Conservation (phyloP, 2,797 vertebrate genomes). For the Syngnathus acus region DNA sequence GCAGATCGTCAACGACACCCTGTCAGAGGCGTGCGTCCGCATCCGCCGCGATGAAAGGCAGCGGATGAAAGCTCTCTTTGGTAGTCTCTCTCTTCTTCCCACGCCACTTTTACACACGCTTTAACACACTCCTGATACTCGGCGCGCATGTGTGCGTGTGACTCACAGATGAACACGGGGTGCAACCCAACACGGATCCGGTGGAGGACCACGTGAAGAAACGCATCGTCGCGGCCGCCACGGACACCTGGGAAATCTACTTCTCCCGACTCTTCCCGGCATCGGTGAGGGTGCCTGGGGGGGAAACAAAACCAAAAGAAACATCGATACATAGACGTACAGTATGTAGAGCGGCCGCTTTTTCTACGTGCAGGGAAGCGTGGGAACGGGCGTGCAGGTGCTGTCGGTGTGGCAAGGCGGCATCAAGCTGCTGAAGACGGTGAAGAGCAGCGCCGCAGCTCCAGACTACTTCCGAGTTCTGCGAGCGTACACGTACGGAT, state of each 20-base stretch:
- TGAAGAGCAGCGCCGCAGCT: constrained; percentile 73
- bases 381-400: constrained; percentile 91
- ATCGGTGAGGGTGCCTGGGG: constrained; percentile 69
- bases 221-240: constrained; percentile 73
- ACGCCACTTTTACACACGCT: constrained; percentile 14
- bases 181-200: constrained; percentile 78
- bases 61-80: constrained; percentile 86
- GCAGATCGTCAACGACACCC: constrained; percentile 87
- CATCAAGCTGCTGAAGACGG: constrained; percentile 83
- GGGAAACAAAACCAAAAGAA: no score
- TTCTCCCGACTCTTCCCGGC: constrained; percentile 96
- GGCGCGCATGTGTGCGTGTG: constrained; percentile 33
- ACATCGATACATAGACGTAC: no score
- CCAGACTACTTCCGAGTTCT: constrained; percentile 86
- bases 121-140: constrained; percentile 19
- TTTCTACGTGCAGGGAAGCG: constrained; percentile 79
- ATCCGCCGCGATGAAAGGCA: constrained; percentile 86
- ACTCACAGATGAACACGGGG: constrained; percentile 75
- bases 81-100: constrained; percentile 65
- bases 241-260: constrained; percentile 87
- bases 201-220: constrained; percentile 84
- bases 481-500: constrained; percentile 77
- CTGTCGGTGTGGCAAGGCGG: constrained; percentile 85
- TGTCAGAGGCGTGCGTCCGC: constrained; percentile 85
- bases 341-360: no score